A percentile compares a stretch with the other conserved stretches of the same genome.
phyloP scores from a whole-genome alignment of 1,140 invertebrate genomes.

The Bombus haemorrhoidalis region DNA sequence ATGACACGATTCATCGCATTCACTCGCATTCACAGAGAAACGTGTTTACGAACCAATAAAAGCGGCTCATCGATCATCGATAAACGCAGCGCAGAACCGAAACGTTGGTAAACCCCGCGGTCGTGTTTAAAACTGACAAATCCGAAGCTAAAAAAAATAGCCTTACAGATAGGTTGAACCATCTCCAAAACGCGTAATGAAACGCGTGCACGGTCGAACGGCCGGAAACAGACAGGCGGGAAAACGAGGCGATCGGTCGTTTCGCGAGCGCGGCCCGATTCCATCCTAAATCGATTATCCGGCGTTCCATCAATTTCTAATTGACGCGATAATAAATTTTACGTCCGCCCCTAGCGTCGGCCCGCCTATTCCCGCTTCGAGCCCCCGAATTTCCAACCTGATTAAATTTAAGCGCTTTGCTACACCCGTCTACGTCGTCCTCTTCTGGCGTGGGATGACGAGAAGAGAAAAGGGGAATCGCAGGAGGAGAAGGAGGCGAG shows the following conservation, averaged over 20 bases:
- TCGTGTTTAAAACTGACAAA: not conserved
- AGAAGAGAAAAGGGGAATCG: not conserved
- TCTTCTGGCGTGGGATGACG: not conserved
- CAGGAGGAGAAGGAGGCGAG: not conserved
- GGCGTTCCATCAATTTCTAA: constrained; percentile 78
- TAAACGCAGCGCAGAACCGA: not conserved
- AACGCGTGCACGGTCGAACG: constrained; percentile 15
- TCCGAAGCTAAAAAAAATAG: not conserved
- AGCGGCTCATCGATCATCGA: constrained; percentile 4
- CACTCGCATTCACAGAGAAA: not conserved
- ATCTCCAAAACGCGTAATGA: not conserved
- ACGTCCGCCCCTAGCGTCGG: constrained; percentile 47
- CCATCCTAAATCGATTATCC: constrained; percentile 77
- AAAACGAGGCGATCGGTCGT: constrained; percentile 12
- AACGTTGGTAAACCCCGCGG: not conserved
- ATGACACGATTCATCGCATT: not conserved
- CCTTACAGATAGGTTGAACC: not conserved
- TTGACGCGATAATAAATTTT: constrained; percentile 78
- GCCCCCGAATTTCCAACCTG: constrained; percentile 60
- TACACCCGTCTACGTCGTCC: constrained; percentile 47
- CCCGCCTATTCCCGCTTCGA: constrained; percentile 60
- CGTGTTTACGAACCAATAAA: not conserved
- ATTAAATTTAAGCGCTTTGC: constrained; percentile 68
- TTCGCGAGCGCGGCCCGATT: constrained; percentile 49
- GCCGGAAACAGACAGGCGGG: not conserved